A percentile compares a stretch with the other conserved stretches of the same genome.
phyloP scores from a whole-genome alignment of 2,113 vertebrate genomes.

The Pseudorectes ferrugineus region DNA sequence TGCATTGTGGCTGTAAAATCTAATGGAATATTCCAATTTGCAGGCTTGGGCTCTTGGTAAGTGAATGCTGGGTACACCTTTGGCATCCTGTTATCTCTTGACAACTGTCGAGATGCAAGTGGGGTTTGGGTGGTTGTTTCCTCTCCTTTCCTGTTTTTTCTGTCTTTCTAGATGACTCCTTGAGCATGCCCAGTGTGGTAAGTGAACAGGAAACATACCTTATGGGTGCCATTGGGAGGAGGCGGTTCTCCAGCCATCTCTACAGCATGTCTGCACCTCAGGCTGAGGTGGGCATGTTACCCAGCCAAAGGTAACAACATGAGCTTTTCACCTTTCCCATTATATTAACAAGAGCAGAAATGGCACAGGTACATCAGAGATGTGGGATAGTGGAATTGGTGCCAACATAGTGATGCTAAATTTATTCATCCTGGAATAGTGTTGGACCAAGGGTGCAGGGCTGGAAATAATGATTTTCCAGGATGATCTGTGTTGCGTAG shows the following conservation, averaged over 20 bases:
- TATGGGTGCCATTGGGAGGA: conserved; percentile 84
- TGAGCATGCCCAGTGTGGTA: conserved; percentile 98
- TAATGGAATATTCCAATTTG: neutral
- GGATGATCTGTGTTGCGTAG: neutral
- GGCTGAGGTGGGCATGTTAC: conserved; percentile 89
- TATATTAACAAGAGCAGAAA: neutral
- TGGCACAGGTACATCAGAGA: neutral
- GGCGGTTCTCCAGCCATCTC: conserved; percentile 94
- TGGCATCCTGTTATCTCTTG: neutral
- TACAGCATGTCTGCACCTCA: conserved; percentile 84
- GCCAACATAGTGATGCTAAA: neutral
- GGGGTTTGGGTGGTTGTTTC: neutral
- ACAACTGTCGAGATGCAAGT: neutral
- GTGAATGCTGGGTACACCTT: neutral
- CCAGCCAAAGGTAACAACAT: conserved; percentile 92
- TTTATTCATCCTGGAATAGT: neutral
- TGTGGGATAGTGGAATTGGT: neutral
- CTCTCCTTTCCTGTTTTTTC: neutral
- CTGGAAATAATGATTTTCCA: neutral
- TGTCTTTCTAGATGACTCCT: conserved; percentile 84
- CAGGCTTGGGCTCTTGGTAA: neutral
- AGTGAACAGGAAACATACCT: conserved; percentile 96
- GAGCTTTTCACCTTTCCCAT: conserved; percentile 23
- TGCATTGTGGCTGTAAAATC: neutral
- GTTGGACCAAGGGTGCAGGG: neutral